Evolutionary conservation across 2,113 vertebrate genomes (phyloP).

Genomic region (Daphoenositta chrysoptera): DNA sequence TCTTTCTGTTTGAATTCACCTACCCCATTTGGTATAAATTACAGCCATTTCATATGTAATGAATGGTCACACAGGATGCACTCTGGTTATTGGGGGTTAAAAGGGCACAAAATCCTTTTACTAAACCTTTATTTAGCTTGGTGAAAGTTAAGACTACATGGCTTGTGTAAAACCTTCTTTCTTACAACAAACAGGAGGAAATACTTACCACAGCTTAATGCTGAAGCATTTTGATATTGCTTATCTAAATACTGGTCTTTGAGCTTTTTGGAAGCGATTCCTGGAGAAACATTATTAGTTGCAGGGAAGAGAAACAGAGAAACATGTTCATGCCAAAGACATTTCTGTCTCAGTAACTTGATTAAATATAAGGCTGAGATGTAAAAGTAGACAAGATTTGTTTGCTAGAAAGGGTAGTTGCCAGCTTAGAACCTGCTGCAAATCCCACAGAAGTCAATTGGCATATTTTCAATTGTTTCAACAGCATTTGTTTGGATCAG

Average conservation of each 20-base stretch:
- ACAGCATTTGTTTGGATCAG: constrained; percentile 23
- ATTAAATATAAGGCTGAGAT: constrained; percentile 38
- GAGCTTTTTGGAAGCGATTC: constrained; percentile 28
- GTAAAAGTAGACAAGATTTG: constrained; percentile 25
- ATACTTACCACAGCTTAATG: constrained; percentile 35
- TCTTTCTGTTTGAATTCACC: constrained; percentile 66
- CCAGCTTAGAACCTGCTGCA: constrained; percentile 42
- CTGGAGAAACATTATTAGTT: constrained; percentile 17
- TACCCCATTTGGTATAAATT: constrained; percentile 79
- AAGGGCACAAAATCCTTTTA: constrained; percentile 57
- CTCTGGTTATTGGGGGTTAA: constrained; percentile 46
- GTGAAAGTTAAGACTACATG: constrained; percentile 41
- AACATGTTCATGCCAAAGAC: constrained; percentile 11
- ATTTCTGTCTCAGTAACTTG: constrained; percentile 28
- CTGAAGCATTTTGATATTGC: constrained; percentile 46
- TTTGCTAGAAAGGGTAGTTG: neutral
- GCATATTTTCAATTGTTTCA: constrained; percentile 51
- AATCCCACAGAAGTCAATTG: constrained; percentile 54
- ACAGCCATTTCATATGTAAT: constrained; percentile 64
- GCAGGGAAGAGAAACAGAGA: constrained; percentile 44
- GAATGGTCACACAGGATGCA: constrained; percentile 68
- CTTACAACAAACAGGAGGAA: constrained; percentile 28
- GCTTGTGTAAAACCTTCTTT: constrained; percentile 10
- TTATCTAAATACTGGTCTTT: constrained; percentile 47
- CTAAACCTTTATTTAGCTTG: constrained; percentile 54